Conservation (phyloP, 2,797 vertebrate genomes). For the Darevskia mixta region DNA sequence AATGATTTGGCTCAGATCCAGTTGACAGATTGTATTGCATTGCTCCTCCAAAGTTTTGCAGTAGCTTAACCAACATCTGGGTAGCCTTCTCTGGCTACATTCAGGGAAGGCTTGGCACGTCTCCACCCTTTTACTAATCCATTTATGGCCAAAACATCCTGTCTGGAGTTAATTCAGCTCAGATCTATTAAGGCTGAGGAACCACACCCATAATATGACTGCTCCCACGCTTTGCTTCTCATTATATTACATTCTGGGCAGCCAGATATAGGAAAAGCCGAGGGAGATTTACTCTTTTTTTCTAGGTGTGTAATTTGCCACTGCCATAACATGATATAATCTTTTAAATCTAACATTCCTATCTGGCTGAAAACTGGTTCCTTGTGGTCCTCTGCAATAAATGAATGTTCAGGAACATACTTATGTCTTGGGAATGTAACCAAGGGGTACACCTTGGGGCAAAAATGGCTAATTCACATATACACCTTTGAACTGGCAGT, state of each 20-base stretch:
- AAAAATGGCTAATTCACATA: no score
- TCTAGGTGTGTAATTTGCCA: not conserved
- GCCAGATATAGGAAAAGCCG: not conserved
- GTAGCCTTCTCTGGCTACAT: slow-evolving; percentile 46
- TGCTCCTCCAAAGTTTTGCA: not conserved
- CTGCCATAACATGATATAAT: not conserved
- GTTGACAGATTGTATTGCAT: rapidly evolving
- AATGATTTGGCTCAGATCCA: slow-evolving; percentile 48
- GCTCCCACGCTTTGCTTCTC: not conserved
- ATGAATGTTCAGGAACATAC: not conserved
- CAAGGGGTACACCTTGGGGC: not conserved
- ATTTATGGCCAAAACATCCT: slow-evolving; percentile 61
- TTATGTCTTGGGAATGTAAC: not conserved
- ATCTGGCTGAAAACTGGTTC: not conserved
- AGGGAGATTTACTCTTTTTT: not conserved
- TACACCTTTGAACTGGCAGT: no score
- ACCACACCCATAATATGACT: slow-evolving; percentile 37
- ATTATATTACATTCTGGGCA: not conserved
- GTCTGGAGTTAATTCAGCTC: slow-evolving; percentile 50
- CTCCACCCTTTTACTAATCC: slow-evolving; percentile 57
- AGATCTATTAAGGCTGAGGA: slow-evolving; percentile 45
- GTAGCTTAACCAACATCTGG: slow-evolving; percentile 51
- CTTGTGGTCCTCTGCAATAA: not conserved
- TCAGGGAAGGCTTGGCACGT: slow-evolving; percentile 40
- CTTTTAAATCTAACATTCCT: not conserved